Percentiles rank a stretch among this genome's conserved stretches.
phyloP scores from a whole-genome alignment of 2,888 invertebrate genomes.

The Lepidochitona cinerea region DNA sequence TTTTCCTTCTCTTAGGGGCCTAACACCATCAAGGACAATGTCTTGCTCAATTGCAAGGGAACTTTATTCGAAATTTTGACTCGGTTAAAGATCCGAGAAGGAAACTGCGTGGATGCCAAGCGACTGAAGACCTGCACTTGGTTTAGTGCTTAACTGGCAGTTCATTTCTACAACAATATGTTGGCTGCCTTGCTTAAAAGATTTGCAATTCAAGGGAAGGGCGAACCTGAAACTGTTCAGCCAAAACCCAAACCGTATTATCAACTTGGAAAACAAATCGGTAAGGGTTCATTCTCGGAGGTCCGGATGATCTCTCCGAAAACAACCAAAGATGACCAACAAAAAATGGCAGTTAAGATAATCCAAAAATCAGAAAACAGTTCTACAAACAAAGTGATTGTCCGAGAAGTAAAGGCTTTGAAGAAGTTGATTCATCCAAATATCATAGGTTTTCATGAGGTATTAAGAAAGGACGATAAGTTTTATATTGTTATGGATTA shows the following conservation, averaged over 20 bases:
- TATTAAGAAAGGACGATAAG: not conserved
- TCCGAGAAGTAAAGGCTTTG: not conserved
- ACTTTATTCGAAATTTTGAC: no score
- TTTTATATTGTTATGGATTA: not conserved
- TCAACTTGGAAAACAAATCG: not conserved
- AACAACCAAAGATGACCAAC: not conserved
- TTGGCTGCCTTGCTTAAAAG: not conserved
- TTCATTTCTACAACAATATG: not conserved
- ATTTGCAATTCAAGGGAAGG: not conserved
- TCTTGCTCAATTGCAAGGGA: no score
- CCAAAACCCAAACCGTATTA: not conserved
- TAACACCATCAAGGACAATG: no score
- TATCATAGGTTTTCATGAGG: not conserved
- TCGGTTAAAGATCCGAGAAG: no score
- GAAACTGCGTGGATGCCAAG: no score
- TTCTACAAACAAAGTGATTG: not conserved
- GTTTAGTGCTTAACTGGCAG: no score
- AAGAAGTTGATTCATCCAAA: not conserved
- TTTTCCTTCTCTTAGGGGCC: no score
- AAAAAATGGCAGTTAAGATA: not conserved
- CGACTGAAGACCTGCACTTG: no score
- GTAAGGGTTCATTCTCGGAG: not conserved
- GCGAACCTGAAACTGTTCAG: not conserved
- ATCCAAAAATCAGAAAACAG: not conserved
- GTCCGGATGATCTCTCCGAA: not conserved